A percentile compares a stretch with the other conserved stretches of the same genome.
Evolutionary conservation across 2,888 invertebrate species (phyloP).

Genomic region (Macropis europaea): DNA sequence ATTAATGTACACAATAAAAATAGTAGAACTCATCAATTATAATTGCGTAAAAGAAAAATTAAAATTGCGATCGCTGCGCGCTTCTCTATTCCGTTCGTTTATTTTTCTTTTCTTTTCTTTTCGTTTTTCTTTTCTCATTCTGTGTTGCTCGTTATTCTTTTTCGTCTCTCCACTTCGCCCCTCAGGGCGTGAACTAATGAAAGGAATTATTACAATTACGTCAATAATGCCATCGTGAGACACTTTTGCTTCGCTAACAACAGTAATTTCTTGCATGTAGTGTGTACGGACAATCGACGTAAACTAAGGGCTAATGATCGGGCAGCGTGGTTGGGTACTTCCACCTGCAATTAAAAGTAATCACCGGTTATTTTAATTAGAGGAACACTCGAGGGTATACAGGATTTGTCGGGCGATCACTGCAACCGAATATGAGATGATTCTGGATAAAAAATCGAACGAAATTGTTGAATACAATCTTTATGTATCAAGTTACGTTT

Average conservation of each 20-base stretch:
- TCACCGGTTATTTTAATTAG: constrained; percentile 1
- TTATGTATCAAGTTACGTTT: too few relatives aligned
- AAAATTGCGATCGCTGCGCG: constrained; percentile 61
- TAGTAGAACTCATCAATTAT: constrained; percentile 73
- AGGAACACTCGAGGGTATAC: too few relatives aligned
- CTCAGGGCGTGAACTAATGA: constrained; percentile 71
- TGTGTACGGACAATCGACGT: constrained; percentile 77
- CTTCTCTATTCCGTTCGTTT: constrained; percentile 29
- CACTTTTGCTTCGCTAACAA: constrained; percentile 74
- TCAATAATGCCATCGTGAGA: constrained; percentile 73
- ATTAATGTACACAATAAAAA: constrained; percentile 77
- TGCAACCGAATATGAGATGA: too few relatives aligned
- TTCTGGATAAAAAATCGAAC: too few relatives aligned
- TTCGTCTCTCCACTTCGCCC: constrained; percentile 52
- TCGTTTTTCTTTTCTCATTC: constrained; percentile 24
- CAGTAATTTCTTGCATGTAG: constrained; percentile 75
- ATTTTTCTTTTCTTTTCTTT: constrained; percentile 12
- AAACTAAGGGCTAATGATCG: constrained; percentile 79
- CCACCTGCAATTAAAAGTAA: constrained; percentile 70
- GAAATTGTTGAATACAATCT: too few relatives aligned
- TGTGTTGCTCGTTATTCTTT: constrained; percentile 28
- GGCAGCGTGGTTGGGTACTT: constrained; percentile 77
- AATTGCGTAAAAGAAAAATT: constrained; percentile 69
- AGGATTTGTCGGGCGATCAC: too few relatives aligned
- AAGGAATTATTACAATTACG: constrained; percentile 72